A percentile compares a stretch with the other conserved stretches of the same genome.
These are phyloP conservation scores for Danio aesculapii DNA, from an alignment of 2,797 vertebrate species.

Conservation along the genomic window DNA sequence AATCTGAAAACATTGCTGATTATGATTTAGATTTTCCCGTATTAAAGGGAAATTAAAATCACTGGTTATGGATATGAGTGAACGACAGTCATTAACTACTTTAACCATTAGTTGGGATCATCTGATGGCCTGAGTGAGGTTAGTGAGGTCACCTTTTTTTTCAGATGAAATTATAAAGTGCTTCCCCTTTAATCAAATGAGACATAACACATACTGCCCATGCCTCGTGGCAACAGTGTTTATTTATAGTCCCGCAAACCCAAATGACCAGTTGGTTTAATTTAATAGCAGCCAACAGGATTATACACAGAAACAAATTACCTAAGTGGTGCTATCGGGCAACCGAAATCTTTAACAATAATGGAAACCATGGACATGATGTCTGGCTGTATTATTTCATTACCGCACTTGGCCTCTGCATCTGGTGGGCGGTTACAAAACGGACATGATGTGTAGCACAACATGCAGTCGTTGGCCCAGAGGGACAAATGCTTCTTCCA, in stretches of 20 bases:
- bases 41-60: conserved; percentile 23
- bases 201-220: conserved; percentile 73
- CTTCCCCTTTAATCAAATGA: conserved; percentile 83
- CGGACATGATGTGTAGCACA: conserved; percentile 72
- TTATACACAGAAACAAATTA: conserved; percentile 86
- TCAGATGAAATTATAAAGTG: conserved; percentile 83
- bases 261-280: conserved; percentile 87
- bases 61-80: conserved; percentile 38
- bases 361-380: conserved; percentile 84
- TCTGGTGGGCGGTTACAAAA: conserved; percentile 76
- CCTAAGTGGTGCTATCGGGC: conserved; percentile 82
- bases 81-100: conserved; percentile 77
- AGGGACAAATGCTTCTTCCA: conserved; percentile 42
- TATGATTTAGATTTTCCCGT: conserved; percentile 4
- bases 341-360: conserved; percentile 85
- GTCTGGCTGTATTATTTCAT: conserved; percentile 83
- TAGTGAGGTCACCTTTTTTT: conserved; percentile 77
- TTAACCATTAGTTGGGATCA: conserved; percentile 70
- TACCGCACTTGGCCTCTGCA: conserved; percentile 77
- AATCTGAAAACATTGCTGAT: conserved; percentile 16
- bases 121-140: conserved; percentile 65
- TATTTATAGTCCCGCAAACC: conserved; percentile 82
- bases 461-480: conserved; percentile 69
- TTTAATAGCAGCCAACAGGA: conserved; percentile 86
- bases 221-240: conserved; percentile 78